phyloP scores from a whole-genome alignment of 1,140 invertebrate species.

The Zeugodacus cucurbitae region DNA sequence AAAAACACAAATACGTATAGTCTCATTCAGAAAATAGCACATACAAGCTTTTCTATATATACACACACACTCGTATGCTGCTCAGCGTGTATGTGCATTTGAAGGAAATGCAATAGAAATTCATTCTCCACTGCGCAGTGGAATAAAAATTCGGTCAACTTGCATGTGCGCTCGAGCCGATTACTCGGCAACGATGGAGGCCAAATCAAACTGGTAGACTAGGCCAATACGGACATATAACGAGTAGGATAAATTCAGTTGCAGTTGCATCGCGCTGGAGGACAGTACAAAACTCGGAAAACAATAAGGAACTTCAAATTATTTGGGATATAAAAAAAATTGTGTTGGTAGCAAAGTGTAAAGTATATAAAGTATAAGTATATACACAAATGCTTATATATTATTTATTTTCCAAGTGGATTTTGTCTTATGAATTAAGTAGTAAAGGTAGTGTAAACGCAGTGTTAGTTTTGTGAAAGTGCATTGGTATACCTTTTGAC shows the following conservation, averaged over 20 bases:
- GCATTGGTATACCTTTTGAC: background rate
- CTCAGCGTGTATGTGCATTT: background rate
- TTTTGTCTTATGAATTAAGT: no score
- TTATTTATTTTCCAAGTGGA: no score
- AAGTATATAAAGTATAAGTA: background rate
- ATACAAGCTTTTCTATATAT: background rate
- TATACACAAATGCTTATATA: background rate
- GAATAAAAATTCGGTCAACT: conserved; percentile 26
- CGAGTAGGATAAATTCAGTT: conserved; percentile 50
- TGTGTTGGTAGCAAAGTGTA: background rate
- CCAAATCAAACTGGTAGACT: background rate
- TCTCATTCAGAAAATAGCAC: background rate
- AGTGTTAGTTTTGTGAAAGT: background rate
- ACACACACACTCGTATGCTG: no score
- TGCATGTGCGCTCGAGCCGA: conserved; percentile 19
- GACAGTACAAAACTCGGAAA: conserved; percentile 54
- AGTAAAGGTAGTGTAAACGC: background rate
- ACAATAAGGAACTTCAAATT: conserved; percentile 40
- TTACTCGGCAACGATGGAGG: conserved; percentile 23
- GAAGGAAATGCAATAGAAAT: background rate
- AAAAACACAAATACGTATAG: background rate
- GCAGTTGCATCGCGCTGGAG: conserved; percentile 57
- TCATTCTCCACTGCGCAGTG: background rate
- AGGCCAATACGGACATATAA: background rate
- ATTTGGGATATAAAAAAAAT: background rate